Conservation (phyloP, 2,888 invertebrate species). For the Strigamia maritima region DNA sequence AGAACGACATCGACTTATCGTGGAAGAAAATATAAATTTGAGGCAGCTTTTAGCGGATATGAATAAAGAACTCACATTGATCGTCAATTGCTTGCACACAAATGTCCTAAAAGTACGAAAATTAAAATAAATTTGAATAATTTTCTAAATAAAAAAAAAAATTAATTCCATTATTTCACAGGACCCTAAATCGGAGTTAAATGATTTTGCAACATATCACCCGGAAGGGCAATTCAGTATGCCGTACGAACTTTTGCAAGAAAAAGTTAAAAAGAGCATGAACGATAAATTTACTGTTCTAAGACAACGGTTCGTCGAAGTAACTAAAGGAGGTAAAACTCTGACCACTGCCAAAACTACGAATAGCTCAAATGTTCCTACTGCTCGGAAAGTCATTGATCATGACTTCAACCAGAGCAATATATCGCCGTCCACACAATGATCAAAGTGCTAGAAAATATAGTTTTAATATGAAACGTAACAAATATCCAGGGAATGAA, state of each 20-base stretch:
- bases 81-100: background rate
- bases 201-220: background rate
- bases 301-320: background rate
- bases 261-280: slow-evolving; percentile 7
- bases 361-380: background rate
- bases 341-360: background rate
- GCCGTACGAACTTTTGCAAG: background rate
- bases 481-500: background rate
- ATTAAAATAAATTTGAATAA: background rate
- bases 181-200: background rate
- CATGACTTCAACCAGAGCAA: slow-evolving; percentile 1
- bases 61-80: background rate
- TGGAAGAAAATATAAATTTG: slow-evolving; percentile 37
- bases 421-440: background rate
- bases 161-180: background rate
- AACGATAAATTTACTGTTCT: background rate
- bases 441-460: background rate
- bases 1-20: slow-evolving; percentile 22
- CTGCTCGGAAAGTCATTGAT: slow-evolving; percentile 15
- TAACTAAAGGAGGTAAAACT: background rate
- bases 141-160: background rate
- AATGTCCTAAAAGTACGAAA: background rate
- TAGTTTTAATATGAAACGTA: background rate
- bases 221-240: slow-evolving; percentile 9
- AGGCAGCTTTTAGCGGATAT: slow-evolving; percentile 10